These are phyloP conservation scores for Phorcus lineatus DNA, from an alignment of 2,888 invertebrate species.

Conservation along the genomic window DNA sequence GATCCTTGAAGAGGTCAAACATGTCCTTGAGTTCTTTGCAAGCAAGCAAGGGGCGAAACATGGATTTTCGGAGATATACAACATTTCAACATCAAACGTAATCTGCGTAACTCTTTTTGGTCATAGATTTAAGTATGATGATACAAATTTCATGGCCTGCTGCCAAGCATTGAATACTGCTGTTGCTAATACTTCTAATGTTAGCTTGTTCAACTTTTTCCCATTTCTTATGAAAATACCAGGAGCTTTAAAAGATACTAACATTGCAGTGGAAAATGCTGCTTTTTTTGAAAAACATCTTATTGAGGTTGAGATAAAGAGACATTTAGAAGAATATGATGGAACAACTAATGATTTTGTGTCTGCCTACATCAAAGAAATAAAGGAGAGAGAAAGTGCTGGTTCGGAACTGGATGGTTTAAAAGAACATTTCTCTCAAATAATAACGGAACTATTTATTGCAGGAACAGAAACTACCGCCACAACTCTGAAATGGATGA, in stretches of 20 bases:
- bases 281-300: background rate
- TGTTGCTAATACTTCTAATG: background rate
- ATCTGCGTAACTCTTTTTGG: slow-evolving; percentile 25
- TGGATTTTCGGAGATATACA: background rate
- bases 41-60: background rate
- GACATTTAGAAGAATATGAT: slow-evolving; percentile 6
- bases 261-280: background rate
- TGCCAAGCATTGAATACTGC: background rate
- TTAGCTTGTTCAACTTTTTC: background rate
- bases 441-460: slow-evolving; percentile 51
- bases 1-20: slow-evolving; percentile 8
- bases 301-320: background rate
- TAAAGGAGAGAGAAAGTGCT: slow-evolving; percentile 18
- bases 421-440: slow-evolving; percentile 31
- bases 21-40: slow-evolving; percentile 1
- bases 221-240: slow-evolving; percentile 23
- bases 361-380: slow-evolving; percentile 21
- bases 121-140: slow-evolving; percentile 22
- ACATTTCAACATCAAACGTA: slow-evolving; percentile 9
- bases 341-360: slow-evolving; percentile 18
- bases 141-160: background rate
- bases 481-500: slow-evolving; percentile 89
- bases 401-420: background rate
- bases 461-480: slow-evolving; percentile 82
- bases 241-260: slow-evolving; percentile 13